Evolutionary conservation across 2,113 vertebrate species (phyloP).

Genomic region (Dasypus novemcinctus): DNA sequence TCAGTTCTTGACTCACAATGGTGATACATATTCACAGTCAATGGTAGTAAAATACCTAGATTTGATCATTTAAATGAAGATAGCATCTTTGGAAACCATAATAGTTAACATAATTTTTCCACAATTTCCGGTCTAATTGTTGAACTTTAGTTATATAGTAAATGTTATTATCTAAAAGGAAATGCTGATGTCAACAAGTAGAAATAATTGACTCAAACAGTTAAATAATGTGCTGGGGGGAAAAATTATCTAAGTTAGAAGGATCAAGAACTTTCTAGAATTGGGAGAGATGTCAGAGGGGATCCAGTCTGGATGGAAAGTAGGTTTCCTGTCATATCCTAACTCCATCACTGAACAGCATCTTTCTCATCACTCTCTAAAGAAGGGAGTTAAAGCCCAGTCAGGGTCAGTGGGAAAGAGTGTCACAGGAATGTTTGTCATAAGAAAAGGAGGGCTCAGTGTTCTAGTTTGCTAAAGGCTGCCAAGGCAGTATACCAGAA

Average conservation of each 20-base stretch:
- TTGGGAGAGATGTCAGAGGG: not conserved
- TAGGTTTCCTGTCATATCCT: not conserved
- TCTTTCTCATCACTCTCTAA: not conserved
- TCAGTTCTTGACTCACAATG: not conserved
- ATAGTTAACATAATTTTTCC: not conserved
- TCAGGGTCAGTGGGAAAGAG: too few species aligned
- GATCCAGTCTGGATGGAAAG: not conserved
- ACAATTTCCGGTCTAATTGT: not conserved
- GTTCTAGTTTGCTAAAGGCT: too few species aligned
- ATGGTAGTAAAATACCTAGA: not conserved
- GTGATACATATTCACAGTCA: not conserved
- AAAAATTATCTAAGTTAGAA: not conserved
- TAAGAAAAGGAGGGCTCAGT: not conserved
- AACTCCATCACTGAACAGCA: not conserved
- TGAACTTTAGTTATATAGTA: not conserved
- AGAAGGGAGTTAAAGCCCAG: not conserved
- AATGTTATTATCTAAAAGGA: not conserved
- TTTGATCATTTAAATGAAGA: not conserved
- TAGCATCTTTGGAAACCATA: not conserved
- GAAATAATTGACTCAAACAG: constrained; percentile 52
- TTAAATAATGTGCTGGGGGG: not conserved
- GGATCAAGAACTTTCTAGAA: not conserved
- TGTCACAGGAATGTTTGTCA: not conserved
- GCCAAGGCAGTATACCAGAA: too few species aligned
- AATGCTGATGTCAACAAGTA: not conserved